These are phyloP conservation scores for Naso thynnoides DNA, from an alignment of 2,797 vertebrate genomes.

Conservation along the genomic window DNA sequence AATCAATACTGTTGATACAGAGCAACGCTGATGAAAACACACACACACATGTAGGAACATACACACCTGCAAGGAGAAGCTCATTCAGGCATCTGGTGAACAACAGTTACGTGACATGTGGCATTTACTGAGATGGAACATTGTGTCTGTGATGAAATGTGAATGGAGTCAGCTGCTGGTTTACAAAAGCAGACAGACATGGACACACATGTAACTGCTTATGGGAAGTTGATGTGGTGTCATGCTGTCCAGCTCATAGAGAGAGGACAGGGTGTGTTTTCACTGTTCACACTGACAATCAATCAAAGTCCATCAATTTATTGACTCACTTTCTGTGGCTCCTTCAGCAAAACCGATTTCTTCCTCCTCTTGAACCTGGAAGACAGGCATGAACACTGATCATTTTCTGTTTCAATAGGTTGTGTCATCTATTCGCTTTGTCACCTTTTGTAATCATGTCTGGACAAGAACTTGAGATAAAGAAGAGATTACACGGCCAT, in stretches of 20 bases:
- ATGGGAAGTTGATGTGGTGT: not conserved
- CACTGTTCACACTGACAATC: not conserved
- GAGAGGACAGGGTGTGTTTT: not conserved
- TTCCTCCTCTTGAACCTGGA: conserved; percentile 87
- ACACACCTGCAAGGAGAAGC: conserved; percentile 21
- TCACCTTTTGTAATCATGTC: not conserved
- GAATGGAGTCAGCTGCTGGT: conserved; percentile 29
- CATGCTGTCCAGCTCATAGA: not conserved
- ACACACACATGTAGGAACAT: conserved; percentile 3
- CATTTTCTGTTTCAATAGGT: not conserved
- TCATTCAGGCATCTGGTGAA: conserved; percentile 38
- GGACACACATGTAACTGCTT: not conserved
- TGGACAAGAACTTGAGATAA: not conserved
- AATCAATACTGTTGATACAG: conserved; percentile 48
- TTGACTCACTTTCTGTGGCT: conserved; percentile 86
- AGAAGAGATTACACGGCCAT: not conserved
- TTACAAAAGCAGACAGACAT: conserved; percentile 1
- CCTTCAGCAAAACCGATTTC: conserved; percentile 82
- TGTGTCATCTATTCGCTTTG: not conserved
- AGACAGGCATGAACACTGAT: conserved; percentile 18
- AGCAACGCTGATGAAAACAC: conserved; percentile 10
- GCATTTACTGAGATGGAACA: conserved; percentile 52
- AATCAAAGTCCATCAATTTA: not conserved
- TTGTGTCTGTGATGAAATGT: conserved; percentile 37
- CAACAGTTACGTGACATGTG: conserved; percentile 40